Evolutionary conservation across 1,140 invertebrate species (phyloP), one percentile per base, ranked within the genome.

Genomic region (Mamestra configurata): DNA sequence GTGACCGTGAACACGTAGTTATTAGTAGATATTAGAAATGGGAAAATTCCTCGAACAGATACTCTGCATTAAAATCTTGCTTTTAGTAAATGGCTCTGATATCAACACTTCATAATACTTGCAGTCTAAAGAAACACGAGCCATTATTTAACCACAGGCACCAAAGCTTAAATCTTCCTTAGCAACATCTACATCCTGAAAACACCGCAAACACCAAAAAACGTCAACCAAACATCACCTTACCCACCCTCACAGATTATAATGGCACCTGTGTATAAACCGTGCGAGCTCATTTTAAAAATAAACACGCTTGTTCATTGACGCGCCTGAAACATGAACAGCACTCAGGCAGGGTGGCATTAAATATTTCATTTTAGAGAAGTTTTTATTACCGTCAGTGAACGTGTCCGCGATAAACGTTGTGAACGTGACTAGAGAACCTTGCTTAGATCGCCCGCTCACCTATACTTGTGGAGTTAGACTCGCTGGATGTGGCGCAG

Each of bases 301-400:
- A 77, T 78, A 81, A 81, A 81, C 80, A 73, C 73, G 46, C 66
- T 59, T 81, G 76, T 81, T 81, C 82, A 83, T 80, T 80, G 76
- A 77, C 31, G 80, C 64, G 66, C 75, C 81, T 64, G 73, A 68
- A 82, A 55, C 79, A 35, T 31, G 61, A 53, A 53, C 53, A 72
- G 68, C 40, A 77, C 76, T 64, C 71, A 72, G 51, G 61, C 55
- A 53, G 83, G 88, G 87, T 86, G 86, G 90, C 87, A 91, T 93
- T 94, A 92, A 94, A 94, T 94, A 94, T 93, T 94, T 94, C 90
- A 94, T 93, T 94, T 94, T 93, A 92, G 92, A 94, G 89, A 92
- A 94, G 91, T 94, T 94, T 94, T 94, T 93, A 94, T 92, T 94
- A 87, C 92, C 85, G 87, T 86, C 86, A 64, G 83, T 79, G 89